Base-by-base conservation (phyloP, 2,888 invertebrate species). In the Drosophila lutescens region DNA sequence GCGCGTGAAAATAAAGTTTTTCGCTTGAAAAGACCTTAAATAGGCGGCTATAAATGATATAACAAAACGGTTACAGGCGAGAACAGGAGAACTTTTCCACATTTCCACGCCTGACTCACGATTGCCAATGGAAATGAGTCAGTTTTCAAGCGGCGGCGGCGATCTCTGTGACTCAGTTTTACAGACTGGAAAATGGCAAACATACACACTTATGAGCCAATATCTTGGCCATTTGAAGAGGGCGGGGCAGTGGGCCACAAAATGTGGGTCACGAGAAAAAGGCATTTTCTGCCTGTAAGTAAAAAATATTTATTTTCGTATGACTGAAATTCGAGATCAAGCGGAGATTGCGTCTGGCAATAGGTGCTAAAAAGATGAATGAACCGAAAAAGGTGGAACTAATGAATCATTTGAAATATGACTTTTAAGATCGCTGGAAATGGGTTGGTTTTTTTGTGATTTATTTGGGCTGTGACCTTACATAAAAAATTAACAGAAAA, bases 1-100 rank as follows among this genome's bases (percentile, higher is more conserved):
- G 89, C 81, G 89, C 89, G 81, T 86, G 86, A 86, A 86, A 86
- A 89, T 86, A 87, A 86, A 89, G 77, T 80, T 83, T 86, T 86
- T 77, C 81, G 79, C 86, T 89, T 86, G 89, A 83, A 83, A 83
- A 83, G 70, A 83, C 86, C 76, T 85, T 89, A 89, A 87, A 85
- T 79, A 79, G 79, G 53, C 71, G 85, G 80, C 89, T 67, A 86
- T 84, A 80, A 82, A 86, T 84, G 87, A 68, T 78, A 84, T 75
- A 73, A 75, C 75, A 80, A 79, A 66, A 79, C 76, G 20, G 20
- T 20, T 20, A 20, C 20, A 20, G 20, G 20, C 20, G 20, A 20
- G 20, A 20, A 26, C 26, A 26, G 26, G 26, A 23, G 26, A 43
- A 43, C 50, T 4, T 47, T 47, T 47, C 47, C 66, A 66, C 58